phyloP scores from a whole-genome alignment of 2,797 vertebrate species.

The Brachyrhaphis roseni region DNA sequence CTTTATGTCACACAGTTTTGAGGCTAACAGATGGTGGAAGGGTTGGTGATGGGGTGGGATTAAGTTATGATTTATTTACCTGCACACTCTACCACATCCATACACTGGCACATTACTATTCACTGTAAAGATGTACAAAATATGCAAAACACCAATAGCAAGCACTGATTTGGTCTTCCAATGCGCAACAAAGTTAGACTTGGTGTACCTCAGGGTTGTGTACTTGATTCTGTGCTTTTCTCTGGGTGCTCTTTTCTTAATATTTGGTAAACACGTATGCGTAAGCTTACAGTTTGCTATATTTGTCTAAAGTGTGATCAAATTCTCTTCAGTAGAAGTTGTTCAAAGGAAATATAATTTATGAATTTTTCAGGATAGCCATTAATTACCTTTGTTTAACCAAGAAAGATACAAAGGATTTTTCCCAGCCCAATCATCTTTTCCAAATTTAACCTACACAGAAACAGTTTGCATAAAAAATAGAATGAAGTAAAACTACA shows the following conservation, averaged over 20 bases:
- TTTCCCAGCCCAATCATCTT: not conserved
- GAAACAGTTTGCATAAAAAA: not conserved
- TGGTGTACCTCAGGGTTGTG: not conserved
- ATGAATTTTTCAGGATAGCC: not conserved
- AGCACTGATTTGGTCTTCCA: not conserved
- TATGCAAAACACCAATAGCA: not conserved
- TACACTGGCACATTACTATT: conserved; percentile 47
- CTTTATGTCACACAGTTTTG: conserved; percentile 97
- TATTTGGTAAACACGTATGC: not conserved
- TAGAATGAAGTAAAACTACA: no score
- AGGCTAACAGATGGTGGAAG: conserved; percentile 96
- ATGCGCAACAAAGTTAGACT: not conserved
- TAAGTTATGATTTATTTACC: conserved; percentile 95
- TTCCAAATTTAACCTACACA: not conserved
- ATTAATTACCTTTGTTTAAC: not conserved
- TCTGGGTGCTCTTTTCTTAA: not conserved
- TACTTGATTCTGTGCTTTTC: not conserved
- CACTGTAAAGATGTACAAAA: not conserved
- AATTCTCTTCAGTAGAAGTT: not conserved
- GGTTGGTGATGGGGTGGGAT: conserved; percentile 88
- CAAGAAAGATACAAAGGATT: not conserved
- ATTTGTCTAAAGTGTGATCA: not conserved
- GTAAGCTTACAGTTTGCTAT: not conserved
- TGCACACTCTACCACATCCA: conserved; percentile 90
- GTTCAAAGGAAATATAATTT: not conserved